Percentiles rank a stretch among this genome's conserved stretches.
phyloP scores from a whole-genome alignment of 1,140 invertebrate genomes.

The Lamellibrachia luymesi region DNA sequence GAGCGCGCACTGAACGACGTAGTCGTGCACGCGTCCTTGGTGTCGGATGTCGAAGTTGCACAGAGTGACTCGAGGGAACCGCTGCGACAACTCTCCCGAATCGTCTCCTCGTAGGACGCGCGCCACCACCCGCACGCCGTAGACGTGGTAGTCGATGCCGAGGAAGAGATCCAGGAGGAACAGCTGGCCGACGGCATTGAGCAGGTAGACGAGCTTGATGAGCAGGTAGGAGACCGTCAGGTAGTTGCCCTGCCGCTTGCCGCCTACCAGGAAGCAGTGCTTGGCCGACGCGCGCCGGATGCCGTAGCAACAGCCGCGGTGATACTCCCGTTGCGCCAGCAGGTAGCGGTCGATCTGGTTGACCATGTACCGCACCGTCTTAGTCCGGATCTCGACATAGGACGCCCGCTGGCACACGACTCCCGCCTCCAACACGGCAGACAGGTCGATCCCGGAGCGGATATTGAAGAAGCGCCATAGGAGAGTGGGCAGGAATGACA shows the following conservation, averaged over 20 bases:
- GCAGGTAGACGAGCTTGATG: constrained; percentile 60
- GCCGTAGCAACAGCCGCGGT: constrained; percentile 48
- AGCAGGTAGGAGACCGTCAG: constrained; percentile 59
- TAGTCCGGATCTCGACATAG: constrained; percentile 44
- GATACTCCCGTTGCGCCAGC: constrained; percentile 51
- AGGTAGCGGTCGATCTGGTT: constrained; percentile 55
- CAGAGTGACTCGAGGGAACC: constrained; percentile 61
- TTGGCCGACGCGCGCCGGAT: constrained; percentile 49
- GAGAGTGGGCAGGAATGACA: constrained; percentile 63
- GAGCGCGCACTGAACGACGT: constrained; percentile 62
- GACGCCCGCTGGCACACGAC: constrained; percentile 33
- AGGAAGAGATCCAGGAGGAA: constrained; percentile 62
- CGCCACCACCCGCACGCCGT: constrained; percentile 60
- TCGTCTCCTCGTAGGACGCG: constrained; percentile 57
- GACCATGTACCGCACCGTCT: constrained; percentile 54
- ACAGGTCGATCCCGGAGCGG: constrained; percentile 58
- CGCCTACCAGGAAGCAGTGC: constrained; percentile 51
- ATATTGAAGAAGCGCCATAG: constrained; percentile 61
- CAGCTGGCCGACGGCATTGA: constrained; percentile 61
- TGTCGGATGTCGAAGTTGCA: constrained; percentile 62
- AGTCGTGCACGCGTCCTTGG: constrained; percentile 58
- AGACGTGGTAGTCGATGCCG: constrained; percentile 58
- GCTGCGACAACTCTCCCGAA: constrained; percentile 53
- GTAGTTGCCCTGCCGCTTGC: constrained; percentile 60
- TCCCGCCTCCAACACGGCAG: constrained; percentile 46